Evolutionary conservation across 2,888 invertebrate species (phyloP).

Genomic region (Sinohyriopsis cumingii): DNA sequence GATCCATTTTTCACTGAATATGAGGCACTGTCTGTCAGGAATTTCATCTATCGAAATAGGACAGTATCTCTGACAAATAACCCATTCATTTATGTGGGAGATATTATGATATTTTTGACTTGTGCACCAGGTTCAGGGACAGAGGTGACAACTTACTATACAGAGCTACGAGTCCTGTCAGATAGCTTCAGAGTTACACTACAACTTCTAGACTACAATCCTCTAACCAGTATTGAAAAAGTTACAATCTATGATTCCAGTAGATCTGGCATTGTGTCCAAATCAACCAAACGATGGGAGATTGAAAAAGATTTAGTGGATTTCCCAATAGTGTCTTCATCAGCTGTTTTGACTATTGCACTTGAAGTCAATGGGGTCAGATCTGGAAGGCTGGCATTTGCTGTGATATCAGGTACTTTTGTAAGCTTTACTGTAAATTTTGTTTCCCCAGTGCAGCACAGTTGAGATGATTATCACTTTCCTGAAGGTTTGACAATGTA

Average conservation of each 20-base stretch:
- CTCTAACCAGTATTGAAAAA: constrained; percentile 61
- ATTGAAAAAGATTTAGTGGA: constrained; percentile 84
- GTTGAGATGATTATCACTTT: background rate
- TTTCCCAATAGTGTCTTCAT: constrained; percentile 89
- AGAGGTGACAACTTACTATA: constrained; percentile 40
- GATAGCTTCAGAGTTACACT: constrained; percentile 47
- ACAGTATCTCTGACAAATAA: constrained; percentile 36
- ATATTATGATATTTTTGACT: constrained; percentile 53
- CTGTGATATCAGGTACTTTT: constrained; percentile 63
- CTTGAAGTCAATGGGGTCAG: constrained; percentile 57
- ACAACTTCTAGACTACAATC: constrained; percentile 69
- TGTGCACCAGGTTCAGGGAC: constrained; percentile 37
- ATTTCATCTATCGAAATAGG: constrained; percentile 51
- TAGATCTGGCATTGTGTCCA: constrained; percentile 10
- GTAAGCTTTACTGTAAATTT: background rate
- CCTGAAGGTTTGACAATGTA: too few relatives aligned
- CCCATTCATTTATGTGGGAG: constrained; percentile 21
- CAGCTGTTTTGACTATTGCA: constrained; percentile 64
- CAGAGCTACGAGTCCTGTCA: constrained; percentile 34
- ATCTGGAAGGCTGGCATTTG: constrained; percentile 67
- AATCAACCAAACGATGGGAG: constrained; percentile 42
- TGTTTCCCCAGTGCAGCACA: background rate
- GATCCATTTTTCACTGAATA: constrained; percentile 85
- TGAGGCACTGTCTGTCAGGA: constrained; percentile 65
- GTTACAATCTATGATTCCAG: constrained; percentile 60